Evolutionary conservation across 1,140 invertebrate genomes (phyloP), one percentile per base, ranked within the genome.

Genomic region (Planococcus citri): DNA sequence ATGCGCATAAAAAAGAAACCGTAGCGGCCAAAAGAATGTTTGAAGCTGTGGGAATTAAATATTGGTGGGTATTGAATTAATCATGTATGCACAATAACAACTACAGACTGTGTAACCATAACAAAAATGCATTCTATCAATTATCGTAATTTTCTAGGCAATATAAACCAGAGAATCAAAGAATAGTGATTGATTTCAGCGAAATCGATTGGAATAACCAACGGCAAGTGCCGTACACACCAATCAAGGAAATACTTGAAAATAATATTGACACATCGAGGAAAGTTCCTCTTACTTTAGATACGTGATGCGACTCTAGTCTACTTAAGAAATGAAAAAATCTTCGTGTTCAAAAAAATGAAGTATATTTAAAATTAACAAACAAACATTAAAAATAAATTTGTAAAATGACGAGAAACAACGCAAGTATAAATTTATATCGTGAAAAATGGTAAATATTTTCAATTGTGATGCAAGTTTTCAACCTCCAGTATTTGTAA

Each of bases 11-110:
- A 76, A 72, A 78, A 1, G 78, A 79, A 60, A 89, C 87, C 24
- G 79, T 81, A 61, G 93, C 93, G 6, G 85, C 93, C 0, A 89
- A 86, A 76, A 82, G 75, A 73, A 91, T 96, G 87, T 85, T 97
- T 74, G 81, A 90, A 75, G 84, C 88, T 61, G 87, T 87, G 57
- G 83, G 84, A 27, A 78, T 97, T 29, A 80, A 78, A 77, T 83
- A 68, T 78, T 88, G 86, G 82, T 84, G 80, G 71, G 70, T 73
- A 68, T 20, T 27, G 27, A 61, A 25, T 27, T 58, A 68, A 38
- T 25, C 22, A 12, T 68, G 24, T 68, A n/a, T n/a, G n/a, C 60
- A 10, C 10, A 10, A 24, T 20, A 8, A 61, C 9, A 20, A 10
- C 21, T n/a, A 20, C 21, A n/a, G n/a, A n/a, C n/a, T n/a, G n/a